Percentiles rank a stretch among this genome's conserved stretches.
These are phyloP conservation scores for Aurelia aurita DNA, from an alignment of 30 jellyfish, hydroid and myxozoan species.

Conservation along the genomic window DNA sequence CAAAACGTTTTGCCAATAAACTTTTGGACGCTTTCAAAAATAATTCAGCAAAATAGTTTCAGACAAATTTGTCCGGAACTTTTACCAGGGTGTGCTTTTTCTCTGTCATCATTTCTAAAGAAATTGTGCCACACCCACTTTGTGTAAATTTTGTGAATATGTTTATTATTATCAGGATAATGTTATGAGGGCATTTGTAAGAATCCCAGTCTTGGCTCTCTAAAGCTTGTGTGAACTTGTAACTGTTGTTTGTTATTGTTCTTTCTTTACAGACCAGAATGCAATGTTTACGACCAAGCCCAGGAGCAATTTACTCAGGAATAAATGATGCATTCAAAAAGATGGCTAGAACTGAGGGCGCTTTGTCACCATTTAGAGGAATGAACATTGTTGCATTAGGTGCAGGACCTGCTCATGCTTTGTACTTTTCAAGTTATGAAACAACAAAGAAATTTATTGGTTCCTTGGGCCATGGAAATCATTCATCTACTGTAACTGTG, in stretches of 20 bases:
- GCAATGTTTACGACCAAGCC: conserved; percentile 96
- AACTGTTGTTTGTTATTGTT: not conserved
- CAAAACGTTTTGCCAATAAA: too few species aligned
- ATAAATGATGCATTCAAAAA: conserved; percentile 72
- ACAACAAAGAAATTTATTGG: conserved; percentile 67
- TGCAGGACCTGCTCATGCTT: conserved; percentile 99
- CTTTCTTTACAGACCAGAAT: conserved; percentile 73
- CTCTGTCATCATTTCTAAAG: too few species aligned
- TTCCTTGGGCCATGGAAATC: conserved; percentile 65
- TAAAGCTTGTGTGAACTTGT: too few species aligned
- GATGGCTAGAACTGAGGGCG: conserved; percentile 88
- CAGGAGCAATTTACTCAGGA: conserved; percentile 84
- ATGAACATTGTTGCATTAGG: conserved; percentile 92
- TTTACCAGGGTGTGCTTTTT: too few species aligned
- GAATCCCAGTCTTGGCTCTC: too few species aligned
- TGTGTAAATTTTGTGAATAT: too few species aligned
- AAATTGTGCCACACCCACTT: too few species aligned
- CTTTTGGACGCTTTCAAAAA: too few species aligned
- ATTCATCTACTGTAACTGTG: conserved; percentile 37
- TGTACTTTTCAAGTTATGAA: conserved; percentile 93
- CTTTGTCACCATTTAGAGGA: conserved; percentile 92
- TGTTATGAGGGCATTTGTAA: too few species aligned
- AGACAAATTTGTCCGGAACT: too few species aligned
- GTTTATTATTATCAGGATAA: too few species aligned
- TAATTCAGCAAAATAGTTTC: too few species aligned